Conservation (phyloP, 2,888 invertebrate species). For the Pseudococcus longispinus region DNA sequence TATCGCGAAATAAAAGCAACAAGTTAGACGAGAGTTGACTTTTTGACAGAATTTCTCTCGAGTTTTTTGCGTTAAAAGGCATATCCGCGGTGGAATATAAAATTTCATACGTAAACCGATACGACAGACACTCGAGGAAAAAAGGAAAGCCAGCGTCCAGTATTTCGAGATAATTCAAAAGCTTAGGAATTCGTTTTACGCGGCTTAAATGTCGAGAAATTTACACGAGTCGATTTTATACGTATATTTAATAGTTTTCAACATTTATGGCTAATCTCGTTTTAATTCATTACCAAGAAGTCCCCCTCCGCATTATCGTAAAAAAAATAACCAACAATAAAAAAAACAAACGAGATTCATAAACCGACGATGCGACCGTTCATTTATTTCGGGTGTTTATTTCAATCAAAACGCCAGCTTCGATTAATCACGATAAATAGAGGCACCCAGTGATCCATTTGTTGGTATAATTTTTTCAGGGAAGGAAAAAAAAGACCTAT, state of each 20-base stretch:
- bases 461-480: background rate
- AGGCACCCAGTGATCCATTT: background rate
- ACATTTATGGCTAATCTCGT: background rate
- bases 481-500: conserved; percentile 5
- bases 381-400: conserved; percentile 10
- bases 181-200: too few species aligned
- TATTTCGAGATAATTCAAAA: too few species aligned
- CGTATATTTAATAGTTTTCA: too few species aligned
- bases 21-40: background rate
- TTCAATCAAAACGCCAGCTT: background rate
- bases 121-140: background rate
- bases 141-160: too few species aligned
- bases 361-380: background rate
- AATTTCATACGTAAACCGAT: background rate
- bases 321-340: background rate
- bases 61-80: background rate
- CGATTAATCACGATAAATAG: conserved; percentile 1
- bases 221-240: too few species aligned
- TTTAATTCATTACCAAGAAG: background rate
- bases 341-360: background rate
- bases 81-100: background rate
- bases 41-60: background rate
- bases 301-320: background rate
- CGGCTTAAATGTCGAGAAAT: too few species aligned
- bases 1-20: background rate